Conservation (phyloP, 2,797 vertebrate species). For the Todus mexicanus region DNA sequence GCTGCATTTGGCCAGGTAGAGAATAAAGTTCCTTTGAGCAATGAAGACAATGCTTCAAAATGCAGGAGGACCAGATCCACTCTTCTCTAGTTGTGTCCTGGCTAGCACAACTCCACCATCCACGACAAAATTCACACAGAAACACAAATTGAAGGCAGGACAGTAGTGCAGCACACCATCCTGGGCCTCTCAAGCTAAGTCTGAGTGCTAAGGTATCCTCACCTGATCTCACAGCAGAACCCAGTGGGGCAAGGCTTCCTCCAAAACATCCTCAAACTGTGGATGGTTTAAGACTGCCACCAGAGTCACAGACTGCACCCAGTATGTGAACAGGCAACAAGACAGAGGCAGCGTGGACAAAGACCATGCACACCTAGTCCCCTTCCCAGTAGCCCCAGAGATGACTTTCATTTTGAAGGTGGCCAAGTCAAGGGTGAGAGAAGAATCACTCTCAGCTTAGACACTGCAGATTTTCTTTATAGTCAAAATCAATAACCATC, state of each 20-base stretch:
- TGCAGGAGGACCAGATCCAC: background rate
- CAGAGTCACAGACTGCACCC: background rate
- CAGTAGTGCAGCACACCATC: background rate
- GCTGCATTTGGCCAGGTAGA: background rate
- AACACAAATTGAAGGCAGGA: background rate
- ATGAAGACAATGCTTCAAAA: background rate
- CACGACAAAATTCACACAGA: background rate
- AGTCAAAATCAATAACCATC: background rate
- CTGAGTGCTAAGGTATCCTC: background rate
- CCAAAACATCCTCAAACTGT: background rate
- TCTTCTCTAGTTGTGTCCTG: background rate
- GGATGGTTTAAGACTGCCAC: background rate
- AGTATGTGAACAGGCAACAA: background rate
- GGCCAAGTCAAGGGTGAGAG: background rate
- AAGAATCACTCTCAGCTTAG: background rate
- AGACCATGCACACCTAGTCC: fast-evolving
- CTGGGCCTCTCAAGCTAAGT: background rate
- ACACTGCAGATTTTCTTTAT: background rate
- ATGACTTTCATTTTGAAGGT: background rate
- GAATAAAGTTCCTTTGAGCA: background rate
- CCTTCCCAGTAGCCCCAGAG: background rate
- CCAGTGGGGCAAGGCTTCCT: background rate
- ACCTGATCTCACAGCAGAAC: background rate
- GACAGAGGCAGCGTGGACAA: background rate
- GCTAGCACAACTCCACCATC: background rate